Evolutionary conservation across 2,113 vertebrate species (phyloP), one percentile per base, ranked within the genome.

Genomic region (Ceyx cyanopectus): DNA sequence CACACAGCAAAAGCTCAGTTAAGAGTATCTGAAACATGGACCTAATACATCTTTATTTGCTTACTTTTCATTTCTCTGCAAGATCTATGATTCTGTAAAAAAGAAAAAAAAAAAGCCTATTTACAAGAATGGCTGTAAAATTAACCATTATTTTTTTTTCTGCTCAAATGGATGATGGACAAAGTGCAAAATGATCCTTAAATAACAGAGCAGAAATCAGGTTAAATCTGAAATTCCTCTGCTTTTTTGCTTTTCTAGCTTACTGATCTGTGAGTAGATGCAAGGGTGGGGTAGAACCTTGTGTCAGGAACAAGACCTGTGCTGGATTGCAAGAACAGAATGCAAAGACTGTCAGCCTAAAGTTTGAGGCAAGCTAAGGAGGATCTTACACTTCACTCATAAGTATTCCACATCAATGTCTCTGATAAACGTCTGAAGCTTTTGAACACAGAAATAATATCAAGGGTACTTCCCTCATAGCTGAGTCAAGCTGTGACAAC

Each of bases 11-110:
- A 96, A 92, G 57, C 37, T 93, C 63, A 79, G 76, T 85, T 68
- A 62, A 62, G n/a, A 88, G 43, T 80, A 91, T 75, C 74, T 85
- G 22, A 74, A 91, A 81, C 11, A 27, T 57, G 78, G 63, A 61
- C 65, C 69, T 65, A 91, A 88, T 83, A 58, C 19, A 46, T 91
- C 74, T 85, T 88, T 94, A 84, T 96, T 93, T 84, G 93, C 74
- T 76, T 93, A 45, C 50, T 93, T 94, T 93, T 89, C 14, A 74
- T 86, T 86, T 85, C 29, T 77, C 79, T 61, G 48, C 20, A 62
- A 92, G 67, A 82, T 80, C 81, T 84, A 75, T 70, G 60, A 53
- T 85, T 84, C 63, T 58, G 37, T 41, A 23, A 34, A 66, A n/a
- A 41, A 57, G 27, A 66, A 53, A 58, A 43, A 70, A 51, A 43